Base-by-base conservation (phyloP, 2,113 vertebrate genomes). In the Cryptoleucopteryx plumbea region DNA sequence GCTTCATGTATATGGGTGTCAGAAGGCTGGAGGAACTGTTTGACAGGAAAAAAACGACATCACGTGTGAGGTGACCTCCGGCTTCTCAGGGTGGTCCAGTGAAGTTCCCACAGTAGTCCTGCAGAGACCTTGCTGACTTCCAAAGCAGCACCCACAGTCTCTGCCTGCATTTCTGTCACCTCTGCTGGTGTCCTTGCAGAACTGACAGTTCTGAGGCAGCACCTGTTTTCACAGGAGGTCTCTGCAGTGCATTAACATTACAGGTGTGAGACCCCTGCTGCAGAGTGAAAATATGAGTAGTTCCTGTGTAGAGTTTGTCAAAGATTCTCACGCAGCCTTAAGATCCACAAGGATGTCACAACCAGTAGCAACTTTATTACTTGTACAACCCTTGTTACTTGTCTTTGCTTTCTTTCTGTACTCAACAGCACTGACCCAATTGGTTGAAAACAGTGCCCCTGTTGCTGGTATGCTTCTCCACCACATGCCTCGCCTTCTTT, bases 161-260 rank as follows among this genome's bases (percentile, higher is more conserved):
- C 27, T 26, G 1, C 48, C 23, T 34, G 67, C 31, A 2, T 45
- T 50, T 48, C 6, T 4, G 72, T 31, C 80, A 11, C 50, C 56
- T 70, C 50, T 34, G 29, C 32, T 45, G 38, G 27, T 16, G 9
- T 34, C n/a, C 29, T 5, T 14, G 48, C 48, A 47, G 66, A 56
- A 5, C 29, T 43, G 36, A 19, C 19, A 7, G 42, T 16, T 56
- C 36, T 36, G 38, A 22, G 50, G 77, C 32, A 71, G 71, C 40
- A 9, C 13, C 27, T n/a, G 11, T 38, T 43, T 17, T 50, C 47
- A 6, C 52, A 17, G 75, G 56, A n/a, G 45, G 12, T 9, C 27
- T 48, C n/a, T n/a, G 22, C 59, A 10, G 27, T 8, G 26, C 6
- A 1, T 36, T 48, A 9, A 16, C 0, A 1, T 31, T 55, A 19